Percentiles rank a stretch among this genome's conserved stretches.
Evolutionary conservation across 2,888 invertebrate species (phyloP).

Genomic region (Pachycephus smyrnensis): DNA sequence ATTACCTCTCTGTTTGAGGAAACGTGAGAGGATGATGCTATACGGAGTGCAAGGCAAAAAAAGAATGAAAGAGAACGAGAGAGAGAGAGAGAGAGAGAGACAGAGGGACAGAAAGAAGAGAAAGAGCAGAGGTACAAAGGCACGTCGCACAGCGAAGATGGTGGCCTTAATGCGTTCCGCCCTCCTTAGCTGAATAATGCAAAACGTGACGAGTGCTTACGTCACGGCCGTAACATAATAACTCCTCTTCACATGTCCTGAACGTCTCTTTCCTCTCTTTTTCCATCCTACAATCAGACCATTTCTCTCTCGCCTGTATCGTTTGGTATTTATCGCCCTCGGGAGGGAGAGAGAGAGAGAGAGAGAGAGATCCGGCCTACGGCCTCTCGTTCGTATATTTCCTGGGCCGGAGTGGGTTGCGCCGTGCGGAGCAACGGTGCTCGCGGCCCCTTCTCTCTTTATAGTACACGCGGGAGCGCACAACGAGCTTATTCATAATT

Average conservation of each 20-base stretch:
- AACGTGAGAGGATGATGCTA: too few species aligned
- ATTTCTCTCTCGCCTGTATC: too few species aligned
- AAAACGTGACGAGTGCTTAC: conserved; percentile 10
- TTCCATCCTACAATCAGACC: not conserved
- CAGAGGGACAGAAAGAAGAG: not conserved
- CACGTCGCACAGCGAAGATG: not conserved
- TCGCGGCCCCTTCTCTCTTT: not conserved
- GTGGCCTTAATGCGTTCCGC: not conserved
- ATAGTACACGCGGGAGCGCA: conserved; percentile 7
- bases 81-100: not conserved
- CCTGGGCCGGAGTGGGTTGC: too few species aligned
- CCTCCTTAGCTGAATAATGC: conserved; percentile 1
- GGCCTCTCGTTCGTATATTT: too few species aligned
- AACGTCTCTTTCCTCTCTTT: not conserved
- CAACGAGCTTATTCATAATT: conserved; percentile 23
- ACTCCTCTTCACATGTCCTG: conserved; percentile 10
- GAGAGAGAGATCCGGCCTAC: too few species aligned
- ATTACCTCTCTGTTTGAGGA: too few species aligned
- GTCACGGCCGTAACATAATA: conserved; percentile 14
- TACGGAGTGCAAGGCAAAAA: too few species aligned
- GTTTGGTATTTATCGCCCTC: conserved; percentile 14
- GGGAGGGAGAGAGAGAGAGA: conserved; percentile 3
- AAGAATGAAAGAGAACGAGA: not conserved
- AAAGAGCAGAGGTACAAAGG: not conserved
- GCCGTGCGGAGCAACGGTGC: not conserved